Evolutionary conservation across 2,113 vertebrate genomes (phyloP).

Genomic region (Melanerpes formicivorus): DNA sequence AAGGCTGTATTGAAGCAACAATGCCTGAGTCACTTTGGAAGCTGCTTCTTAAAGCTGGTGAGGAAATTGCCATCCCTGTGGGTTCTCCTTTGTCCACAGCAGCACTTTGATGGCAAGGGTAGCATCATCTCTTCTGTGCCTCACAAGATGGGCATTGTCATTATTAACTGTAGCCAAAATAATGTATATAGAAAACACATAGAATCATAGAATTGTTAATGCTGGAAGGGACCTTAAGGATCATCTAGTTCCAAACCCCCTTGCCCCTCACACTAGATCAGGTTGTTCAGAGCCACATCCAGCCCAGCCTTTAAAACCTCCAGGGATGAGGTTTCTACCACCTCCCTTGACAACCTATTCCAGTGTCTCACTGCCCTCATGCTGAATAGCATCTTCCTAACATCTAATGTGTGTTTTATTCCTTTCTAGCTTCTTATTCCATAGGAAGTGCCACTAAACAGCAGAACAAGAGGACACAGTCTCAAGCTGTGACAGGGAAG

Average conservation of each 20-base stretch:
- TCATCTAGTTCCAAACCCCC: too few species aligned
- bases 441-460: neutral
- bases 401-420: neutral
- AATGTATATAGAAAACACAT: neutral
- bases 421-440: neutral
- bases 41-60: neutral
- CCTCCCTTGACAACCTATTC: too few species aligned
- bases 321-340: too few species aligned
- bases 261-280: too few species aligned
- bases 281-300: too few species aligned
- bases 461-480: too few species aligned
- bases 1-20: neutral
- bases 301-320: too few species aligned
- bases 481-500: too few species aligned
- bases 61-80: rapidly evolving
- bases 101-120: neutral
- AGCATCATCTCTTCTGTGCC: neutral
- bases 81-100: neutral
- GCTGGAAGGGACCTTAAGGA: too few species aligned
- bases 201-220: too few species aligned
- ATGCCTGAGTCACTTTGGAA: neutral
- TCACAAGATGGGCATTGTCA: neutral
- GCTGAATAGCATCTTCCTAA: too few species aligned
- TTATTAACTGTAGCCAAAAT: neutral
- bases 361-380: too few species aligned